Conservation (phyloP, 2,113 vertebrate genomes). For the Microtus ochrogaster region DNA sequence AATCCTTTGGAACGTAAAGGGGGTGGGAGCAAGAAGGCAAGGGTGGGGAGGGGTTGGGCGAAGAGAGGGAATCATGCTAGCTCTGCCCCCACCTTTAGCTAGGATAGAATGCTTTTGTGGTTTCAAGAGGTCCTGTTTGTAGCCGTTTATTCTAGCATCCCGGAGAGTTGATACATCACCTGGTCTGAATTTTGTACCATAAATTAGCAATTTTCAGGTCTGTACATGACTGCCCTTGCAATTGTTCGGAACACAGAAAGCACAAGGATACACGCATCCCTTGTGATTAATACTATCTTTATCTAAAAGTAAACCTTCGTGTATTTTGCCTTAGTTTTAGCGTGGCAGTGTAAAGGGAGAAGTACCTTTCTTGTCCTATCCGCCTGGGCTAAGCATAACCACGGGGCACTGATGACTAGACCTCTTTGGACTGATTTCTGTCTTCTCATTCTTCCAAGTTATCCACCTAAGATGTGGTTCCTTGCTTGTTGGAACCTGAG, state of each 20-base stretch:
- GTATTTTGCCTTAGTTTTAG: neutral
- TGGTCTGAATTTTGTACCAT: neutral
- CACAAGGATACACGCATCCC: neutral
- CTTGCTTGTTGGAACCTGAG: constrained; percentile 74
- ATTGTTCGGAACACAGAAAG: constrained; percentile 4
- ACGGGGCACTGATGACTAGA: neutral
- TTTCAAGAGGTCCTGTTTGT: neutral
- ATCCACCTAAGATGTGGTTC: constrained; percentile 37
- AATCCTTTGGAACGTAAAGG: neutral
- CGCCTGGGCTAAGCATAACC: neutral
- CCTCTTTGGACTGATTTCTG: constrained; percentile 33
- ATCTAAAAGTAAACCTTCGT: neutral
- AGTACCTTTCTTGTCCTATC: neutral
- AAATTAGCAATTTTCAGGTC: constrained; percentile 52
- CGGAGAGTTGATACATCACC: neutral
- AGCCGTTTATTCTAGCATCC: neutral
- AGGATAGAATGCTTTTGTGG: neutral
- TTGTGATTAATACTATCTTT: neutral
- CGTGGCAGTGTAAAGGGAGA: neutral
- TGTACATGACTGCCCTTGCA: neutral
- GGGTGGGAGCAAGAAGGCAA: accelerated
- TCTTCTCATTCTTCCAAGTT: constrained; percentile 4
- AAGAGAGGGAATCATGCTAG: neutral
- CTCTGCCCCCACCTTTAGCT: neutral
- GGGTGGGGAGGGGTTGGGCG: too few species aligned